Percentiles rank a stretch among this genome's conserved stretches.
phyloP scores from a whole-genome alignment of 2,797 vertebrate genomes.

The Alauda arvensis region DNA sequence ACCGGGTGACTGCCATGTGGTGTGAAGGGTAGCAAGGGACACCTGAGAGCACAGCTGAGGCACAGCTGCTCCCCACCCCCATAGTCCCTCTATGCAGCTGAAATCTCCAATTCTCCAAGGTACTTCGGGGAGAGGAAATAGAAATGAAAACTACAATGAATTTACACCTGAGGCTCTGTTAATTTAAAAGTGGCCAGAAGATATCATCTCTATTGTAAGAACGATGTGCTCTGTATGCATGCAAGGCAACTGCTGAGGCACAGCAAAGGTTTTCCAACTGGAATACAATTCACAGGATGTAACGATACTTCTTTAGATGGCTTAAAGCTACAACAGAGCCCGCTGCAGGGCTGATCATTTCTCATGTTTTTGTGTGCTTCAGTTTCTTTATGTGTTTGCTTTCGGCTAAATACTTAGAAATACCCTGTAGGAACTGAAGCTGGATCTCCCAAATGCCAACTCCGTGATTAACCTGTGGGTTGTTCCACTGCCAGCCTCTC shows the following conservation, averaged over 20 bases:
- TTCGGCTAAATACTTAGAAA: not conserved
- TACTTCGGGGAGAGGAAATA: not conserved
- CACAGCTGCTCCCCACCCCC: not conserved
- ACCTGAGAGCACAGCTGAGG: not conserved
- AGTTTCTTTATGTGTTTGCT: not conserved
- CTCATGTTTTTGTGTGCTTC: not conserved
- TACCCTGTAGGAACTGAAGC: not conserved
- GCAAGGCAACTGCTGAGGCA: not conserved
- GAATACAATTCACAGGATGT: not conserved
- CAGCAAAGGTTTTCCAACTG: not conserved
- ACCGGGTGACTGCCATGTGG: rapidly evolving
- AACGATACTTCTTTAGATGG: not conserved
- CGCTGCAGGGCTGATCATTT: not conserved
- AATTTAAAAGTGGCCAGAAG: not conserved
- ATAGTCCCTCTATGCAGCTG: not conserved
- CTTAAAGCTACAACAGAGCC: conserved; percentile 10
- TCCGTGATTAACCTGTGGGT: not conserved
- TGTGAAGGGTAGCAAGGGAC: not conserved
- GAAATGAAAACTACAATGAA: not conserved
- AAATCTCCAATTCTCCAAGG: not conserved
- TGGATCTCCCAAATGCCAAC: not conserved
- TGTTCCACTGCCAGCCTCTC: not conserved
- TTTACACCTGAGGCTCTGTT: not conserved
- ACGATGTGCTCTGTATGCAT: not conserved
- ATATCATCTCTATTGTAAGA: not conserved